phyloP scores from a whole-genome alignment of 2,113 vertebrate species.

The Anser cygnoides region DNA sequence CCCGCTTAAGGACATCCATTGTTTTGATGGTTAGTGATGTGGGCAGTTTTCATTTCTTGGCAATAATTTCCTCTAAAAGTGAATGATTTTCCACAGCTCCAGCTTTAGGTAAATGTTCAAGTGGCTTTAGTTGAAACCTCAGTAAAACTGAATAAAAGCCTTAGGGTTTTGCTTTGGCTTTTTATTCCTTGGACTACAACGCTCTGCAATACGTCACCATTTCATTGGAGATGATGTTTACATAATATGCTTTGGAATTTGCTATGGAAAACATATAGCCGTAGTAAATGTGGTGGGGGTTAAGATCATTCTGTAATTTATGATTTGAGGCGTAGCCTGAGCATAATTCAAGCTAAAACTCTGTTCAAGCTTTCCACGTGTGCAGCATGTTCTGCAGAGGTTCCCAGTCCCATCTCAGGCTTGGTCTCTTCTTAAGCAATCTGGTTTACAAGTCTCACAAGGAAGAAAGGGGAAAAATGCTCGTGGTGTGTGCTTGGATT shows the following conservation, averaged over 20 bases:
- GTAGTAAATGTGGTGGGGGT: not conserved
- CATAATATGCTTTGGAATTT: conserved; percentile 30
- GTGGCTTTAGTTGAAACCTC: not conserved
- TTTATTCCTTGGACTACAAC: not conserved
- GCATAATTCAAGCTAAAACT: not conserved
- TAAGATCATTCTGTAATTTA: not conserved
- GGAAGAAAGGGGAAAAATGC: not conserved
- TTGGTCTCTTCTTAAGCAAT: not conserved
- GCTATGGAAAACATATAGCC: not conserved
- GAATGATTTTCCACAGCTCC: not conserved
- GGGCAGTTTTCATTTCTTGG: not conserved
- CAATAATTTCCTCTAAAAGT: not conserved
- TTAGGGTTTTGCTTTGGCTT: not conserved
- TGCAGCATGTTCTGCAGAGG: not conserved
- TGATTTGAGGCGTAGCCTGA: not conserved
- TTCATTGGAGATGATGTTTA: conserved; percentile 9
- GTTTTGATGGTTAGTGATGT: not conserved
- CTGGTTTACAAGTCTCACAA: not conserved
- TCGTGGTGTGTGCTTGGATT: not conserved
- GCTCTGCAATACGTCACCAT: not conserved
- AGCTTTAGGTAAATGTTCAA: not conserved
- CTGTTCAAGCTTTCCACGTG: not conserved
- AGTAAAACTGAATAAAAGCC: not conserved
- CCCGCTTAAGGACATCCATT: not conserved
- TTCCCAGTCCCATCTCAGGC: not conserved